Evolutionary conservation across 2,888 invertebrate genomes (phyloP), one percentile per base, ranked within the genome.

Genomic region (Polydrusus cervinus): DNA sequence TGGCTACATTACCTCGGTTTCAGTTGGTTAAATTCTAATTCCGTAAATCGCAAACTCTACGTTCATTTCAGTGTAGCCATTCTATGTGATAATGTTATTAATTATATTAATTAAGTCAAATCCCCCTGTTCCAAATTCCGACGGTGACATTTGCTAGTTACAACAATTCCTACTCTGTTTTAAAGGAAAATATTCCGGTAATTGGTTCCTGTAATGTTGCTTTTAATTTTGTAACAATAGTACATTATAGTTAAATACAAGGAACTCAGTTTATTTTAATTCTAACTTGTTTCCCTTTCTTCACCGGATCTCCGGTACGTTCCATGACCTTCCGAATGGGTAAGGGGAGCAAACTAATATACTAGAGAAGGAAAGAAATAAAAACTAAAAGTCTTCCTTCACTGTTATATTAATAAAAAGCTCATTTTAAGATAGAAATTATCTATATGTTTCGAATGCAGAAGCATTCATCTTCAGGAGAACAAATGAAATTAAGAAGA

Each of bases 91-190:
- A 71, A 71, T 51, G 62, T 53, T 71, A 71, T 64, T 71, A 71
- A 71, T 71, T 71, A 64, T 71, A 51, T 71, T 64, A 71, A 71
- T 71, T 71, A 71, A 71, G 53, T 43, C 43, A 10, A 30, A 57
- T 53, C 68, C 64, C n/a, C 51, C 34, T 9, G 43, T 71, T 71
- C 25, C 53, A 20, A 71, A 71, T 64, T 71, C 71, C 71, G 16
- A 10, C 18, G 20, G 25, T 53, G 71, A 51, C 49, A 53, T 62
- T 71, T n/a, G 30, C 38, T 61, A 16, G 64, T 53, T 43, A 16
- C 64, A 53, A 53, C 51, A 64, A 43, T 64, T 64, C n/a, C 71
- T 43, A 43, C 53, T 71, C 51, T 51, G 13, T 40, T 25, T 45
- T 34, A 14, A 3, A 20, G 62, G 62, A 16, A 38, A 60, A 60